Evolutionary conservation across 1,140 invertebrate species (phyloP), one percentile per base, ranked within the genome.

Genomic region (Alviniconcha marisindica): DNA sequence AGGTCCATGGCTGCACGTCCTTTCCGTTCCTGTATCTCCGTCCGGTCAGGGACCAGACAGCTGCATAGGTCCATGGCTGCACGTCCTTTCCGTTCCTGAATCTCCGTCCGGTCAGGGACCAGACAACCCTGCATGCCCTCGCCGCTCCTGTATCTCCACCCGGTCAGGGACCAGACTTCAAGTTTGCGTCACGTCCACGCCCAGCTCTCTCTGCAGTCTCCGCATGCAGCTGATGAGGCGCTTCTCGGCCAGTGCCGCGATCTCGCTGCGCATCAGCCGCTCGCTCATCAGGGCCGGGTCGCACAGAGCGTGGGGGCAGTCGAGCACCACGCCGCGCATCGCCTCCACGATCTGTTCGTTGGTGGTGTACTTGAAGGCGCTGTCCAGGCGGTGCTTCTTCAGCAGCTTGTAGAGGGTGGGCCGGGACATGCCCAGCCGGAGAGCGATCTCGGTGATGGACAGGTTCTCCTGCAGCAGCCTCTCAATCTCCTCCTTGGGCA

Each of bases 361-460:
- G 56, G 78, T 80, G 38, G 60, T 66, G 56, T 33, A 69, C 40
- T 69, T 66, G 78, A 80, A 80, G 60, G 78, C 78, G 18, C 33
- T 44, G 56, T 80, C 78, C 4, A 80, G 78, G 36, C n/a, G n/a
- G 78, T 80, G 60, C 48, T 80, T 80, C 51, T 60, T 54, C 38
- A 80, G 78, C 78, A 66, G 56, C 36, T 69, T 66, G 78, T 80
- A 80, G 40, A 80, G 56, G 12, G 78, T 80, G 54, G 78, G 78
- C 38, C 78, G 78, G n/a, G 78, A 80, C 56, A 80, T 80, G 78
- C 60, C 40, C 51, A 80, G 78, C 56, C 56, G 15, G 40, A 44
- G 38, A 7, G 78, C 78, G 33, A 80, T 66, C 36, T 80, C 78
- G 56, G 33, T 80, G 51, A 80, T 36, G 24, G 78, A 66, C n/a